Evolutionary conservation across 2,888 invertebrate genomes (phyloP).

Genomic region (Dynastes maya): DNA sequence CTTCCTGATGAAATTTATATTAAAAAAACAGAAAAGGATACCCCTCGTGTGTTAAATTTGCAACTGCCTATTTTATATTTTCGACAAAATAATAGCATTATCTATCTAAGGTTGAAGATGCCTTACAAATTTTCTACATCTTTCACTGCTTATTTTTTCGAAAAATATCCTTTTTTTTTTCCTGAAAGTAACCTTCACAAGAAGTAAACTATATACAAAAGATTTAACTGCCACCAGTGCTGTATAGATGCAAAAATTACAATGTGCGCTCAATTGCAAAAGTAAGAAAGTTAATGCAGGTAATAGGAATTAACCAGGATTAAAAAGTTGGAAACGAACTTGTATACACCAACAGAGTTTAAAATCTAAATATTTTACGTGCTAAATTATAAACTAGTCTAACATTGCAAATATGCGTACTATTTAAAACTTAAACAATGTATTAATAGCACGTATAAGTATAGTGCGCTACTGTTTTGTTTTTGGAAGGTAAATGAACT

Average conservation of each 20-base stretch:
- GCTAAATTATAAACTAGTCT: background rate
- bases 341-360: conserved; percentile 30
- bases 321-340: conserved; percentile 19
- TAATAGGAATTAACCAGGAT: conserved; percentile 19
- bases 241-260: conserved; percentile 43
- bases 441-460: background rate
- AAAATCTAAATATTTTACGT: background rate
- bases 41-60: too few relatives aligned
- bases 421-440: conserved; percentile 4
- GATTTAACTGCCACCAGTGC: conserved; percentile 45
- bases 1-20: too few relatives aligned
- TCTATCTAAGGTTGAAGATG: too few relatives aligned
- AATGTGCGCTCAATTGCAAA: conserved; percentile 43
- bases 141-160: background rate
- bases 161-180: background rate
- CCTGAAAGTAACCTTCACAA: conserved; percentile 26
- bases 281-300: conserved; percentile 41
- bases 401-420: background rate
- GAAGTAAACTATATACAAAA: conserved; percentile 42
- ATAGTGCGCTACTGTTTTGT: background rate
- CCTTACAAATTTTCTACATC: too few relatives aligned
- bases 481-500: conserved; percentile 13
- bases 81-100: too few relatives aligned
- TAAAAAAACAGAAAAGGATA: too few relatives aligned
- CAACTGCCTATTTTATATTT: too few relatives aligned